phyloP scores from a whole-genome alignment of 2,888 invertebrate species.

The Corythucha ciliata region DNA sequence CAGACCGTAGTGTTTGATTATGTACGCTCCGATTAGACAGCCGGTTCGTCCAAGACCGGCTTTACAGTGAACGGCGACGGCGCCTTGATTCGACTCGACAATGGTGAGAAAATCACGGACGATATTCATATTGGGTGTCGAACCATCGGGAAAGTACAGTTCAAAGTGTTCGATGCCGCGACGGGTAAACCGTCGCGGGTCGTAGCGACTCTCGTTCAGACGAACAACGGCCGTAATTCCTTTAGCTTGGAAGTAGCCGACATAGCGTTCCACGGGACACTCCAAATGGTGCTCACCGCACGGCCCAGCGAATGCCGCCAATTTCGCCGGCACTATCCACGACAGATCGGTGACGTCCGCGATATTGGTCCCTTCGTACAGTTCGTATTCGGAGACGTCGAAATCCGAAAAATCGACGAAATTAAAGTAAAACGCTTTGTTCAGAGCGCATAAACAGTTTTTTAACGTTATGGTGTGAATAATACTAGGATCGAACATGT shows the following conservation, averaged over 20 bases:
- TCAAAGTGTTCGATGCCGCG: slow-evolving; percentile 92
- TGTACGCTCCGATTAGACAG: slow-evolving; percentile 75
- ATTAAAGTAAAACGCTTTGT: slow-evolving; percentile 74
- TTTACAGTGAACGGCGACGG: slow-evolving; percentile 95
- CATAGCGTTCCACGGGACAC: slow-evolving; percentile 89
- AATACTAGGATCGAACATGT: slow-evolving; percentile 2
- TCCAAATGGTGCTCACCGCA: slow-evolving; percentile 50
- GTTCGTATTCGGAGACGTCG: slow-evolving; percentile 91
- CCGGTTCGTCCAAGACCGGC: slow-evolving; percentile 88
- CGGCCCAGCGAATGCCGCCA: slow-evolving; percentile 96
- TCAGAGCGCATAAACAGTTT: slow-evolving; percentile 75
- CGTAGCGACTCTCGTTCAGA: slow-evolving; percentile 80
- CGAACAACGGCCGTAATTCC: slow-evolving; percentile 77
- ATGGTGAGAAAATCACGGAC: slow-evolving; percentile 79
- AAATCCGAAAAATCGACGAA: slow-evolving; percentile 92
- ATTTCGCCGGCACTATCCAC: slow-evolving; percentile 96
- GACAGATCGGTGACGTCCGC: slow-evolving; percentile 50
- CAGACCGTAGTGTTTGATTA: slow-evolving; percentile 75
- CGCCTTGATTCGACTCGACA: slow-evolving; percentile 80
- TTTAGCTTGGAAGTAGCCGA: slow-evolving; percentile 76
- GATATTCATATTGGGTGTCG: slow-evolving; percentile 82
- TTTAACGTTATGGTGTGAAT: slow-evolving; percentile 57
- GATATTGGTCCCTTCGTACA: slow-evolving; percentile 58
- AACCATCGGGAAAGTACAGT: slow-evolving; percentile 93
- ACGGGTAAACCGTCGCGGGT: slow-evolving; percentile 56